phyloP scores from a whole-genome alignment of 2,113 vertebrate species.

The Corvus hawaiiensis region DNA sequence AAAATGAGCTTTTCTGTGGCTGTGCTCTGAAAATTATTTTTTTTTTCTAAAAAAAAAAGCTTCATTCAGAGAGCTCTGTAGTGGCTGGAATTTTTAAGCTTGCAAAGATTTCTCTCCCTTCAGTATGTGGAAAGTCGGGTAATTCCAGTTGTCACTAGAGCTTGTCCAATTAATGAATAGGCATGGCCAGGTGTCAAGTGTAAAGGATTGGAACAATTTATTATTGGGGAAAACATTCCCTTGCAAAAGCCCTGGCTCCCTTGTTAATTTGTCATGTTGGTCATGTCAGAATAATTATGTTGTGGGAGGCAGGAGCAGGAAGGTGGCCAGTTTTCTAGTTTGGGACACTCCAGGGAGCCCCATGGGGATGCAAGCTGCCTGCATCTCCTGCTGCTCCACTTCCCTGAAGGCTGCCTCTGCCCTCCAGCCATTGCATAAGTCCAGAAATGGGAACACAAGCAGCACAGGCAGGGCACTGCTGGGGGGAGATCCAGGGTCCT shows the following conservation, averaged over 20 bases:
- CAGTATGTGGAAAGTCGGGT: not conserved
- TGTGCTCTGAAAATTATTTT: not conserved
- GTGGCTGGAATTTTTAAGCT: not conserved
- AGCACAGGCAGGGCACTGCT: not conserved
- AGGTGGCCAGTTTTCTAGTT: not conserved
- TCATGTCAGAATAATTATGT: slow-evolving; percentile 22
- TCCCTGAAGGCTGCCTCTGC: not conserved
- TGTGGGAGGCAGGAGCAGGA: not conserved
- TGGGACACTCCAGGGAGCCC: slow-evolving; percentile 8
- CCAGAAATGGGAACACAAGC: not conserved
- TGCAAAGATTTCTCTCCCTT: not conserved
- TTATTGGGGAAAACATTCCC: not conserved
- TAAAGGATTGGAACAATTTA: slow-evolving; percentile 49
- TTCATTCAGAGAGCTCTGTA: not conserved
- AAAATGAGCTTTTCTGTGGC: not conserved
- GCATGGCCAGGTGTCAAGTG: not conserved
- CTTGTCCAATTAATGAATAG: slow-evolving; percentile 53
- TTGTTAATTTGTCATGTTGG: slow-evolving; percentile 18
- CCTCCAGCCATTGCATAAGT: not conserved
- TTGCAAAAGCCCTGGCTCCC: slow-evolving; percentile 6
- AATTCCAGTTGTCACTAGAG: slow-evolving; percentile 41
- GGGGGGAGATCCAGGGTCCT: no score
- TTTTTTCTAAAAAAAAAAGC: not conserved
- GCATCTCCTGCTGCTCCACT: not conserved
- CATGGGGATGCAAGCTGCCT: not conserved